Evolutionary conservation across 2,888 invertebrate species (phyloP).

Genomic region (Cheilosia vernalis): DNA sequence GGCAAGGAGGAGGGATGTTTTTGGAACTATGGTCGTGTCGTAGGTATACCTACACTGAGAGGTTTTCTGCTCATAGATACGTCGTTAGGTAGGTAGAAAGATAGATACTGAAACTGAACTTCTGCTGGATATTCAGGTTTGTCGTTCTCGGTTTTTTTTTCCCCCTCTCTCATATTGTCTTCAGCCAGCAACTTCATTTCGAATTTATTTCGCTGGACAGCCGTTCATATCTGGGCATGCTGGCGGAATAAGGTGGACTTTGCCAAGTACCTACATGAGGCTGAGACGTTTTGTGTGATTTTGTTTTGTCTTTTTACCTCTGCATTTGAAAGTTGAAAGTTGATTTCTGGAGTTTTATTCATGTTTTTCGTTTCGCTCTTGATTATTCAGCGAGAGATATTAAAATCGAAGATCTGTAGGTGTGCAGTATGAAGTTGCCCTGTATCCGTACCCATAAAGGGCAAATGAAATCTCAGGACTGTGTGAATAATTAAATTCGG

Average conservation of each 20-base stretch:
- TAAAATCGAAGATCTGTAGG: conserved; percentile 19
- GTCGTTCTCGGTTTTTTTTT: conserved; percentile 9
- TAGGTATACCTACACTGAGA: conserved; percentile 47
- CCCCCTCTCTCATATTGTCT: conserved; percentile 27
- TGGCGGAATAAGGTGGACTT: conserved; percentile 49
- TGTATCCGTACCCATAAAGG: conserved; percentile 40
- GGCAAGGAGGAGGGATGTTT: conserved; percentile 48
- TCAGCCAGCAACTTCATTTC: conserved; percentile 59
- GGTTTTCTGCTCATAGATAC: conserved; percentile 35
- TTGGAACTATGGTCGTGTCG: background rate
- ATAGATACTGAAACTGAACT: conserved; percentile 28
- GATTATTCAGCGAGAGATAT: conserved; percentile 56
- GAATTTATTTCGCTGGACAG: conserved; percentile 58
- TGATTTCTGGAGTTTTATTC: conserved; percentile 49
- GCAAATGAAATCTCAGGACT: conserved; percentile 64
- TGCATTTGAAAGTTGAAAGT: conserved; percentile 44
- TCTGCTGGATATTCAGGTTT: conserved; percentile 63
- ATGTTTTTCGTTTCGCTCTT: conserved; percentile 44
- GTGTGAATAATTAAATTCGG: conserved; percentile 72
- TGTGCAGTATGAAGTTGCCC: background rate
- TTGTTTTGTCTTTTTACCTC: conserved; percentile 5
- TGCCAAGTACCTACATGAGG: conserved; percentile 5
- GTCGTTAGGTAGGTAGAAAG: conserved; percentile 54
- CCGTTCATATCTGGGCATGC: conserved; percentile 42
- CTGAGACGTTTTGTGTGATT: conserved; percentile 22